phyloP scores from a whole-genome alignment of 2,113 vertebrate species.

The Pycnonotus jocosus region DNA sequence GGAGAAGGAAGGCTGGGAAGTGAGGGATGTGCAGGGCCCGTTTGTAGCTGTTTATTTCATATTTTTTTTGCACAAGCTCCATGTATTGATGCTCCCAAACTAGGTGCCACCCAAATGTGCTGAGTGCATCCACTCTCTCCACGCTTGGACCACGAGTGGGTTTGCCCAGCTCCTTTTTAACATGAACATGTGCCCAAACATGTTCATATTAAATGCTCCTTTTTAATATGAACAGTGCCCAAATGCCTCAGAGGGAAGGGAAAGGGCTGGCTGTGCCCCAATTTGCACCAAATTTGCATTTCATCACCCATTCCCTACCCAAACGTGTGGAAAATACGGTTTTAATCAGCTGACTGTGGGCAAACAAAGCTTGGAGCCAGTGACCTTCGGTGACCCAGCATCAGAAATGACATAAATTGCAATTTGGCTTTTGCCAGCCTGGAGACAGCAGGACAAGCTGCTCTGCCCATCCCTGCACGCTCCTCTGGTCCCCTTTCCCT shows the following conservation, averaged over 20 bases:
- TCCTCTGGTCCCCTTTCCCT: neutral
- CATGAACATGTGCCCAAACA: no score
- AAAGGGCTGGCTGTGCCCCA: neutral
- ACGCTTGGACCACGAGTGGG: neutral
- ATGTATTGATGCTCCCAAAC: neutral
- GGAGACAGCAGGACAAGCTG: neutral
- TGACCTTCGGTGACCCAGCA: neutral
- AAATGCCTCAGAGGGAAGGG: neutral
- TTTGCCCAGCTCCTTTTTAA: neutral
- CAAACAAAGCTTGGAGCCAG: neutral
- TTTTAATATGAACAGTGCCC: neutral
- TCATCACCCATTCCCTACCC: conserved; percentile 6
- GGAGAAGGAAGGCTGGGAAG: neutral
- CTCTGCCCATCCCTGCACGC: neutral
- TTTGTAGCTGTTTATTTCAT: neutral
- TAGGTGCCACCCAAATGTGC: neutral
- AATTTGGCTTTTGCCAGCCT: neutral
- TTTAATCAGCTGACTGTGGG: conserved; percentile 27
- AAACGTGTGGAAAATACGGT: neutral
- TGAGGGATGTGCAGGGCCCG: neutral
- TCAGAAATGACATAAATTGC: neutral
- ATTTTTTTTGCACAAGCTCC: neutral
- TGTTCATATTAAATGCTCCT: no score
- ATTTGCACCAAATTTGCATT: conserved; percentile 46
- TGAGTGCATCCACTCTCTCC: neutral